These are phyloP conservation scores for Philereme transversata DNA, from an alignment of 2,888 invertebrate genomes.

Conservation along the genomic window DNA sequence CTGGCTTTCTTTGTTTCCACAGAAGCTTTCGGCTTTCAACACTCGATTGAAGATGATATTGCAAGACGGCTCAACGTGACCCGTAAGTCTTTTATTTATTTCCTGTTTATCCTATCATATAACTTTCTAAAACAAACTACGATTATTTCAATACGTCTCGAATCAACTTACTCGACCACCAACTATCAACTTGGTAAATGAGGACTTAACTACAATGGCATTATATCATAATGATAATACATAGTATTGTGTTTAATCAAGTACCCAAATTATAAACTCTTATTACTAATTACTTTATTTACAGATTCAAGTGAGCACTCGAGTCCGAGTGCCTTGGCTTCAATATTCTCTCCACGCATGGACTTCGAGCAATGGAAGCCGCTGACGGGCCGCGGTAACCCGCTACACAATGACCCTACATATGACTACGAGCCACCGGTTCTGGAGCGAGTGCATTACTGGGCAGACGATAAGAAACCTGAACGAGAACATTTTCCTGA, in stretches of 20 bases:
- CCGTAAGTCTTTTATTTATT: constrained; percentile 19
- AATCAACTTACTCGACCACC: no score
- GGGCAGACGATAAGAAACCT: constrained; percentile 87
- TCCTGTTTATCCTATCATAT: no score
- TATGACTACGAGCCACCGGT: constrained; percentile 94
- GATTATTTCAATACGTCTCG: no score
- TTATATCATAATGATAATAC: not conserved
- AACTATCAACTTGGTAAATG: no score
- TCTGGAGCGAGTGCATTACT: constrained; percentile 90
- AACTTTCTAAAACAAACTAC: not conserved
- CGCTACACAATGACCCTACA: constrained; percentile 92
- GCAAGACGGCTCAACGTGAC: constrained; percentile 24
- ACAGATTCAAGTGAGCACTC: constrained; percentile 58
- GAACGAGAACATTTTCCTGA: constrained; percentile 79
- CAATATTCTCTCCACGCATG: constrained; percentile 88
- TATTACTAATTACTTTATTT: constrained; percentile 35
- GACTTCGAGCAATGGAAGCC: constrained; percentile 95
- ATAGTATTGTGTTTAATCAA: not conserved
- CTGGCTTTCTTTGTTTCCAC: constrained; percentile 2
- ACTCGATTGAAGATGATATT: constrained; percentile 16
- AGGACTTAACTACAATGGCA: not conserved
- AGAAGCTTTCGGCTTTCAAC: constrained; percentile 21
- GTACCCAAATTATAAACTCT: no score
- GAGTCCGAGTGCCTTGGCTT: constrained; percentile 55
- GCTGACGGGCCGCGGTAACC: constrained; percentile 90